Evolutionary conservation across 1,140 invertebrate species (phyloP).

Genomic region (Riptortus pedestris): DNA sequence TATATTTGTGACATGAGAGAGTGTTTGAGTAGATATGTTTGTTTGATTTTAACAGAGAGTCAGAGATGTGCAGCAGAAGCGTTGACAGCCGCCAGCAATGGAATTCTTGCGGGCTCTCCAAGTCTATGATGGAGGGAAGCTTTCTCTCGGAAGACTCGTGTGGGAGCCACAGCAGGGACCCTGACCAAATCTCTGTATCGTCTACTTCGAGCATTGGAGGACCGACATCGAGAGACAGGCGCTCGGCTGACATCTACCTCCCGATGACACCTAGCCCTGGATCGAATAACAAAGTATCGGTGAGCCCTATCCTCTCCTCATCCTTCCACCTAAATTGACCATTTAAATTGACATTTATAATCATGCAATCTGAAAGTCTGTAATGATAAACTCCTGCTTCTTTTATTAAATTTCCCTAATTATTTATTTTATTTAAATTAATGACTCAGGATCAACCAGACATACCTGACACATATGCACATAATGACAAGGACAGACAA

Average conservation of each 20-base stretch:
- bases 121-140: conserved; percentile 44
- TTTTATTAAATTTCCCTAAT: too few species aligned
- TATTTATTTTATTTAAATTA: too few species aligned
- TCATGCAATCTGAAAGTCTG: too few species aligned
- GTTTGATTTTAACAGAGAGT: conserved; percentile 6
- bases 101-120: conserved; percentile 43
- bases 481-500: too few species aligned
- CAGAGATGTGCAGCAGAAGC: conserved; percentile 23
- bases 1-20: too few species aligned
- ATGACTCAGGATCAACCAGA: too few species aligned
- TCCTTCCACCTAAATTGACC: not conserved
- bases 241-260: conserved; percentile 42
- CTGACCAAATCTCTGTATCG: conserved; percentile 44
- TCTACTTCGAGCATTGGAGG: conserved; percentile 42
- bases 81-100: conserved; percentile 16
- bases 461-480: too few species aligned
- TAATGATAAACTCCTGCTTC: too few species aligned
- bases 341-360: not conserved
- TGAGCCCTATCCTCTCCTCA: conserved; percentile 33
- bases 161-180: conserved; percentile 37
- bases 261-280: conserved; percentile 44
- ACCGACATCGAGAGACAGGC: conserved; percentile 40
- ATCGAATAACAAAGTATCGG: conserved; percentile 43
- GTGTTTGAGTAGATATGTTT: not conserved
- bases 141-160: conserved; percentile 45